Evolutionary conservation across 2,113 vertebrate genomes (phyloP).

Genomic region (Odocoileus virginianus): DNA sequence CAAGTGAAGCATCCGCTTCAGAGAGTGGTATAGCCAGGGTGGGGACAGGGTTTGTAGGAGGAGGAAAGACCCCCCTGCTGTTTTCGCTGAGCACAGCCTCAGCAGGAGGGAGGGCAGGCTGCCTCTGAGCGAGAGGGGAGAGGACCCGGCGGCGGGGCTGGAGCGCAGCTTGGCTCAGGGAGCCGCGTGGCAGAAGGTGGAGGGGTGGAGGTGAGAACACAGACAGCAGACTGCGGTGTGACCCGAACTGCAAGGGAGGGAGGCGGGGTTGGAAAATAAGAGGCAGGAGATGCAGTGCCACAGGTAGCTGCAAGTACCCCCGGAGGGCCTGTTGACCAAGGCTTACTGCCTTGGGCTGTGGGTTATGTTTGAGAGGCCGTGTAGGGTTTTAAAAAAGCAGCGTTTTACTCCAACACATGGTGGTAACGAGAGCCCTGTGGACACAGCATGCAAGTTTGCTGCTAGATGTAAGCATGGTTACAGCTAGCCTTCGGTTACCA

Average conservation of each 20-base stretch:
- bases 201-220: conserved; percentile 53
- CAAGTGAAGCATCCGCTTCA: background rate
- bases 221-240: background rate
- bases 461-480: background rate
- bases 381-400: background rate
- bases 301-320: background rate
- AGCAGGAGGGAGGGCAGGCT: background rate
- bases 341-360: background rate
- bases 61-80: background rate
- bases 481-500: background rate
- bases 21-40: background rate
- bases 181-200: conserved; percentile 47
- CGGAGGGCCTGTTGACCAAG: background rate
- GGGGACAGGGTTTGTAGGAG: background rate
- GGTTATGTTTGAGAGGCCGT: background rate
- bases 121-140: background rate
- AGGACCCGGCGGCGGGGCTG: conserved; percentile 10
- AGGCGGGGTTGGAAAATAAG: background rate
- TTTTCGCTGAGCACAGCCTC: background rate
- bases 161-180: background rate
- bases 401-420: background rate
- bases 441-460: background rate
- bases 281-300: background rate
- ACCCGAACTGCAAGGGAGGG: background rate
- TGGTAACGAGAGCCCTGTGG: background rate